Percentiles rank a stretch among this genome's conserved stretches.
Evolutionary conservation across 2,888 invertebrate genomes (phyloP).

Genomic region (Steinernema carpocapsae): DNA sequence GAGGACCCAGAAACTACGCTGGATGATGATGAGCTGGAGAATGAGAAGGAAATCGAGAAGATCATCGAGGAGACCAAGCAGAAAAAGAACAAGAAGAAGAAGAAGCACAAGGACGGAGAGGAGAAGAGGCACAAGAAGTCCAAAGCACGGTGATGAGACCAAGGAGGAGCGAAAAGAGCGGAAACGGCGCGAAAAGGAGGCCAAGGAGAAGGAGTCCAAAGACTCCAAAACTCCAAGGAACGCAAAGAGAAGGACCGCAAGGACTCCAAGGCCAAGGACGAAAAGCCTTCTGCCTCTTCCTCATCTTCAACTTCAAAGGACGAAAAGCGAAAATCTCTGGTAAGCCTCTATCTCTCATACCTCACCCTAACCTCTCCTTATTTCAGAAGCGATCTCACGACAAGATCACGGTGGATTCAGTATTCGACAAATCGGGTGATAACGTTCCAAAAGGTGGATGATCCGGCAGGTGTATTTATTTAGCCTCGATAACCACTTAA

Average conservation of each 20-base stretch:
- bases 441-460: slow-evolving; percentile 6
- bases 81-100: background rate
- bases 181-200: background rate
- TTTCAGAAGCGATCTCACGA: background rate
- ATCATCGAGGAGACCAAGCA: background rate
- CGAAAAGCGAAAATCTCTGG: too few species aligned
- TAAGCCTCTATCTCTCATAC: too few species aligned
- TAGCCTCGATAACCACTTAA: background rate
- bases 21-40: background rate
- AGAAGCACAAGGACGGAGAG: background rate
- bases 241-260: too few species aligned
- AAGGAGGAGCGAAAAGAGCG: background rate
- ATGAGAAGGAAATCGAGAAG: background rate
- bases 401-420: slow-evolving; percentile 23
- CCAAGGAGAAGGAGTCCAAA: background rate
- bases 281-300: too few species aligned
- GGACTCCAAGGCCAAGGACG: too few species aligned
- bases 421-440: slow-evolving; percentile 18
- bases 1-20: background rate
- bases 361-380: too few species aligned
- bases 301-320: too few species aligned
- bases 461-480: background rate
- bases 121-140: background rate
- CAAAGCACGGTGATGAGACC: background rate
- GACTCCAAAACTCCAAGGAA: too few species aligned